phyloP scores from a whole-genome alignment of 2,797 vertebrate genomes.

The Gymnocypris eckloni region DNA sequence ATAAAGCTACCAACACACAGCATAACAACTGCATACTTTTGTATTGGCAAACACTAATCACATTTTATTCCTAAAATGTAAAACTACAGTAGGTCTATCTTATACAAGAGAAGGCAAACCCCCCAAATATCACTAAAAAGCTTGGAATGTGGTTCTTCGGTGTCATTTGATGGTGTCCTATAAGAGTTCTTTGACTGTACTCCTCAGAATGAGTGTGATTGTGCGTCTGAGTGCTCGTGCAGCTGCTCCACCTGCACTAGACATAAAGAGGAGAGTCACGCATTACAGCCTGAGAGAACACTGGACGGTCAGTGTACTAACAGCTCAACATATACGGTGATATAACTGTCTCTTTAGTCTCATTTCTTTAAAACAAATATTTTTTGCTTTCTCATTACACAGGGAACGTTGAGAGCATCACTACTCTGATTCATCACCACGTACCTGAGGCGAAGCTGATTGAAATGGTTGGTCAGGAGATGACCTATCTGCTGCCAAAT shows the following conservation, averaged over 20 bases:
- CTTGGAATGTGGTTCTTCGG: background rate
- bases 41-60: background rate
- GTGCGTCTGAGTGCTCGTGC: constrained; percentile 86
- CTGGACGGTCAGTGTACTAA: constrained; percentile 83
- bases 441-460: constrained; percentile 93
- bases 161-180: background rate
- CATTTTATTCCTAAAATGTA: background rate
- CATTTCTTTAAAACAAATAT: background rate
- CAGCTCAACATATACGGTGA: background rate
- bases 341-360: background rate
- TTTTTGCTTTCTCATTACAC: constrained; percentile 37
- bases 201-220: constrained; percentile 84
- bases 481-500: constrained; percentile 91
- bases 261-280: constrained; percentile 75
- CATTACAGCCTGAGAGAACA: constrained; percentile 73
- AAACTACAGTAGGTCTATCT: background rate
- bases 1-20: background rate
- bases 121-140: background rate
- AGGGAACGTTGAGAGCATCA: constrained; percentile 89
- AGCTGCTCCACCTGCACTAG: constrained; percentile 83
- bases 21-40: background rate
- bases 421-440: constrained; percentile 88
- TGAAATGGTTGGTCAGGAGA: constrained; percentile 92
- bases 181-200: background rate
- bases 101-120: background rate